Evolutionary conservation across 2,888 invertebrate genomes (phyloP).

Genomic region (Harmothoe impar): DNA sequence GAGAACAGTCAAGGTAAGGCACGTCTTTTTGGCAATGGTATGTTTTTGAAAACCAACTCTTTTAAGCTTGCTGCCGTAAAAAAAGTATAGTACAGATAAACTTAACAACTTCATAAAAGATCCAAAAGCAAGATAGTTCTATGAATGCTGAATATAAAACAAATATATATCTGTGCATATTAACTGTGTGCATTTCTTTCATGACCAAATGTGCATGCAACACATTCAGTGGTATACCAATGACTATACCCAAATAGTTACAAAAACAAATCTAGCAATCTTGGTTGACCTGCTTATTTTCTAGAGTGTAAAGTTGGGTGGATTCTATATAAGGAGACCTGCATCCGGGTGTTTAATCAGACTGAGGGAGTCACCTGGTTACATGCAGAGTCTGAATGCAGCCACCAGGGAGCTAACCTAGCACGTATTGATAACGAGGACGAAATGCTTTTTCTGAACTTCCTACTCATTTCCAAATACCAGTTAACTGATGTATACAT

Average conservation of each 20-base stretch:
- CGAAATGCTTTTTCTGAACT: constrained; percentile 18
- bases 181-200: too few relatives aligned
- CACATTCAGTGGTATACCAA: too few relatives aligned
- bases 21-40: not conserved
- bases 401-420: not conserved
- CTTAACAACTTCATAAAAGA: not conserved
- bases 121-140: too few relatives aligned
- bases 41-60: not conserved
- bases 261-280: too few relatives aligned
- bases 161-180: too few relatives aligned
- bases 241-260: too few relatives aligned
- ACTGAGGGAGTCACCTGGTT: not conserved
- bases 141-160: too few relatives aligned
- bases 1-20: not conserved
- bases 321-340: not conserved
- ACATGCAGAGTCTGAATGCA: not conserved
- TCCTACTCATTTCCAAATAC: constrained; percentile 16
- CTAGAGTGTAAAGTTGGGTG: constrained; percentile 14
- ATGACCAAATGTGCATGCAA: too few relatives aligned
- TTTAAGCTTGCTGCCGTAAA: too few relatives aligned
- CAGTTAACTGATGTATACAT: constrained; percentile 9
- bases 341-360: not conserved
- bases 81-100: not conserved
- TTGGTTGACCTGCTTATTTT: not conserved
- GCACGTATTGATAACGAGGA: not conserved